Evolutionary conservation across 2,888 invertebrate genomes (phyloP), one percentile per base, ranked within the genome.

Genomic region (Podabrus alpinus): DNA sequence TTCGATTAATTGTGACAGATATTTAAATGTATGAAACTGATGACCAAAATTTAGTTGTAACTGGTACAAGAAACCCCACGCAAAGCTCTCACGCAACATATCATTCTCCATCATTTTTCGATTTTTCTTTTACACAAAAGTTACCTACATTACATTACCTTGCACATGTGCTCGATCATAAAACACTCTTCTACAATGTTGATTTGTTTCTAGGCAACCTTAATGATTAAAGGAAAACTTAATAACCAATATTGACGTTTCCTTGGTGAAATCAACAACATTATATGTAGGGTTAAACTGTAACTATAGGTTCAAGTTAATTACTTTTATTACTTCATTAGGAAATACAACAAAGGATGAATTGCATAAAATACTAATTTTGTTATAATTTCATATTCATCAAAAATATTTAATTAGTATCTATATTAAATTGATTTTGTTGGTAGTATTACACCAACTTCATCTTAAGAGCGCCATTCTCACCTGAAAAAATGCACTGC

Each of bases 61-160:
- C 75, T 72, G 75, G 75, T 75, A 75, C 75, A 69, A 67, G 60
- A 68, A 66, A 71, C 68, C 61, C 75, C 75, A 72, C 66, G 70
- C 72, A 75, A 72, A 67, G 67, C 70, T 69, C 72, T 75, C 75
- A 75, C 75, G 75, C 75, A 75, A 75, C 72, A 69, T 66, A 59
- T 70, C 61, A 72, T 73, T 61, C 69, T 71, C 72, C 62, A 75
- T 71, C 71, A 72, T 66, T 72, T 75, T 75, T 75, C 75, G 75
- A 75, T 75, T 75, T 64, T 75, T 73, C 72, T 75, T 69, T 68
- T 70, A 72, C 69, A 75, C 68, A 75, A 75, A 75, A 70, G 69
- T 70, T 72, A 70, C 75, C 72, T 72, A 67, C 29, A 72, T 75
- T 72, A 62, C 69, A 75, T 75, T 75, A 75, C 75, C 75, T 75